Evolutionary conservation across 2,888 invertebrate genomes (phyloP).

Genomic region (Plebejus anna): DNA sequence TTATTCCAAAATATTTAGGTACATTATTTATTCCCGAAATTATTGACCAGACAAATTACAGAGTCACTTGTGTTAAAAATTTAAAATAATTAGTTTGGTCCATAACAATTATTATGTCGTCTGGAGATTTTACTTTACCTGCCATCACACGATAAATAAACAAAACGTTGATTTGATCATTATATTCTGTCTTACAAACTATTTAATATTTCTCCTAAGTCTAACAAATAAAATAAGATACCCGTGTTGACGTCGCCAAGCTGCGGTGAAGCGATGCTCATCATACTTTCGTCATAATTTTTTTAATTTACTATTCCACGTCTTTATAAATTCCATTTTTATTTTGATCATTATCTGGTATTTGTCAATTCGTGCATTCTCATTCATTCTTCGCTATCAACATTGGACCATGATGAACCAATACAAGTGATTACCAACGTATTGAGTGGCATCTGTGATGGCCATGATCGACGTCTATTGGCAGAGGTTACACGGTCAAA

Average conservation of each 20-base stretch:
- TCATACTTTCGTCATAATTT: neutral
- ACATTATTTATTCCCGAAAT: constrained; percentile 2
- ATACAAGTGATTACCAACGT: neutral
- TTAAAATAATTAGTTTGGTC: constrained; percentile 16
- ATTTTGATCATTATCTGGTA: neutral
- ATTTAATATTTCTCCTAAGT: constrained; percentile 26
- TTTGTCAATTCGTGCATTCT: neutral
- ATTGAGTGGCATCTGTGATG: no score
- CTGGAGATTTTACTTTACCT: neutral
- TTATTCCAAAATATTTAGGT: neutral
- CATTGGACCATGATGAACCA: neutral
- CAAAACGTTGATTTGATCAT: neutral
- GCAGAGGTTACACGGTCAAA: no score
- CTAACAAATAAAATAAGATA: constrained; percentile 32
- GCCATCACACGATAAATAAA: neutral
- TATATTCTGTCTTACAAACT: constrained; percentile 2
- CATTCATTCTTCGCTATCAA: neutral
- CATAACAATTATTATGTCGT: neutral
- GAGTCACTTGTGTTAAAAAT: neutral
- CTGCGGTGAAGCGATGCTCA: constrained; percentile 29
- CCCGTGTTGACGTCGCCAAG: constrained; percentile 39
- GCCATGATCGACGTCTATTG: no score
- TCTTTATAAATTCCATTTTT: neutral
- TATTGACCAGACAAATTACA: constrained; percentile 1
- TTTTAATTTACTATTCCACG: neutral